Base-by-base conservation (phyloP, 1,140 invertebrate species). In the Meteorus sp. region DNA sequence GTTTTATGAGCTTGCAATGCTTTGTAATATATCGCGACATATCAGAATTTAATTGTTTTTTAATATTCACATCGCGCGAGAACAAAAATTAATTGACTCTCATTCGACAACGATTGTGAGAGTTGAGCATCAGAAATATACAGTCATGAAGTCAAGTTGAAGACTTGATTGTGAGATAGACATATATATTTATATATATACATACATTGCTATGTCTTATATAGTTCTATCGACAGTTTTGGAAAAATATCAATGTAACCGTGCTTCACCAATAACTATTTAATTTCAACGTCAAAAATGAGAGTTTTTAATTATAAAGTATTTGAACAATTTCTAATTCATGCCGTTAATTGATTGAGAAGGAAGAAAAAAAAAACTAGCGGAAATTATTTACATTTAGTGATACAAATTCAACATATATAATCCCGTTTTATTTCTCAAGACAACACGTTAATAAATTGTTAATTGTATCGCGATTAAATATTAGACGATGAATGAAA, bases 131-230 rank as follows among this genome's bases (percentile, higher is more conserved):
- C n/a, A n/a, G n/a, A n/a, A n/a, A n/a, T n/a, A n/a, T n/a, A n/a
- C n/a, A n/a, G n/a, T n/a, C n/a, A n/a, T n/a, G n/a, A n/a, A n/a
- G n/a, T n/a, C n/a, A n/a, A n/a, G n/a, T n/a, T n/a, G n/a, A n/a
- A n/a, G n/a, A n/a, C n/a, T n/a, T n/a, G n/a, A n/a, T n/a, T n/a
- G n/a, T n/a, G n/a, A n/a, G n/a, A 4, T 29, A 5, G 9, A 29
- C 27, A 57, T 44, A 27, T 43, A 27, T 37, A 48, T 41, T 56
- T 56, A 56, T 27, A 56, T 41, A 56, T 37, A 41, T 31, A 44
- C 44, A 56, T 56, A 27, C 25, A 31, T 44, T 44, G 27, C 11
- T 50, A 39, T 57, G 37, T 48, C 23, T 56, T 19, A 41, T 41
- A 19, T 45, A 56, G 43, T 15, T 17, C 44, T 5, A 39, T 47